Evolutionary conservation across 2,113 vertebrate genomes (phyloP).

Genomic region (Eudorcas thomsonii): DNA sequence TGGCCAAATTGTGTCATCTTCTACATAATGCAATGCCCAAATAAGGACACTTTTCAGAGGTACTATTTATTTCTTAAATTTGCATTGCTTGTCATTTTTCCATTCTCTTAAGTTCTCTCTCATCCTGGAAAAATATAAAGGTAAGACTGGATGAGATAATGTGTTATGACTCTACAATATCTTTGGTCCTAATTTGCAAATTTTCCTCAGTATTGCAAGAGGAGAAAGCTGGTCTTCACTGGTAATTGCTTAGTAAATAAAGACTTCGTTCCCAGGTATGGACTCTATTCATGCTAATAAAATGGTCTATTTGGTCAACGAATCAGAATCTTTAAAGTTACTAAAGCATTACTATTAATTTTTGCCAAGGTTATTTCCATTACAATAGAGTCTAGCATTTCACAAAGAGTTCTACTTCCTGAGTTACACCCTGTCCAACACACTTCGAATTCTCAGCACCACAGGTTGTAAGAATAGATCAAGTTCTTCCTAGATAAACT

Average conservation of each 20-base stretch:
- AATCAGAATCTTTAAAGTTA: background rate
- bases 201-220: background rate
- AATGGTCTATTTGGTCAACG: background rate
- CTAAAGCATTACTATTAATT: constrained; percentile 8
- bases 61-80: background rate
- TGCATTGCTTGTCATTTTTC: background rate
- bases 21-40: background rate
- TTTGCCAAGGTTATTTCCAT: background rate
- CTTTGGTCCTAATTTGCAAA: background rate
- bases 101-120: background rate
- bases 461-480: background rate
- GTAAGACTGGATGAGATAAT: background rate
- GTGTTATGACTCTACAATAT: background rate
- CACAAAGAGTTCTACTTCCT: background rate
- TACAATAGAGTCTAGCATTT: background rate
- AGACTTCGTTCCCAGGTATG: background rate
- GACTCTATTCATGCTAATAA: background rate
- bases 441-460: background rate
- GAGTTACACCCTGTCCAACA: background rate
- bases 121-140: background rate
- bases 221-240: background rate
- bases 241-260: background rate
- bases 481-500: background rate
- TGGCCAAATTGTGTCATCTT: background rate
- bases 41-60: background rate